Evolutionary conservation across 2,113 vertebrate species (phyloP).

Genomic region (Asarcornis scutulata): DNA sequence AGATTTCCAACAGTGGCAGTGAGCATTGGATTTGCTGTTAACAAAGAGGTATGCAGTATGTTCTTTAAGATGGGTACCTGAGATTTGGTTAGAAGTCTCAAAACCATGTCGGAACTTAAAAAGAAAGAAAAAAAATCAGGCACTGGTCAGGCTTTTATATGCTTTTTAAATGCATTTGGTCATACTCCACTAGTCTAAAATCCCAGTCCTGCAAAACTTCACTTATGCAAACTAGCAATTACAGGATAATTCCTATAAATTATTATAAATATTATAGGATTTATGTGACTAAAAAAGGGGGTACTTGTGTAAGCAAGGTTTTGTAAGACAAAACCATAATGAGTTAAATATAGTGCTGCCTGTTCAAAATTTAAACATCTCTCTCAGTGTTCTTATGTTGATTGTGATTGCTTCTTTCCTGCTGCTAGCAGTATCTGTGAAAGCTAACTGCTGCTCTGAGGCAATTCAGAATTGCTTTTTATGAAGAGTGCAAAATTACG

Average conservation of each 20-base stretch:
- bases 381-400: neutral
- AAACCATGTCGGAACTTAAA: neutral
- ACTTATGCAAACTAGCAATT: neutral
- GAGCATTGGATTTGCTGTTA: conserved; percentile 90
- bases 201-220: neutral
- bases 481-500: neutral
- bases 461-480: neutral
- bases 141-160: neutral
- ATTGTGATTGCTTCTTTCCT: conserved; percentile 1
- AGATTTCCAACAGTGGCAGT: conserved; percentile 88
- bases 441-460: neutral
- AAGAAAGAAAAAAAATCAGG: neutral
- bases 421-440: neutral
- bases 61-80: conserved; percentile 56
- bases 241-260: neutral
- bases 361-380: neutral
- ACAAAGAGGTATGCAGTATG: conserved; percentile 82
- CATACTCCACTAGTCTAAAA: neutral
- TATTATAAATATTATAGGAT: neutral
- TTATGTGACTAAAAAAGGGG: neutral
- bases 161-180: neutral
- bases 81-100: conserved; percentile 14
- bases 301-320: neutral
- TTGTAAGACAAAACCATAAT: neutral
- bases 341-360: neutral